These are phyloP conservation scores for Regulus satrapa DNA, from an alignment of 2,113 vertebrate genomes.

Conservation along the genomic window DNA sequence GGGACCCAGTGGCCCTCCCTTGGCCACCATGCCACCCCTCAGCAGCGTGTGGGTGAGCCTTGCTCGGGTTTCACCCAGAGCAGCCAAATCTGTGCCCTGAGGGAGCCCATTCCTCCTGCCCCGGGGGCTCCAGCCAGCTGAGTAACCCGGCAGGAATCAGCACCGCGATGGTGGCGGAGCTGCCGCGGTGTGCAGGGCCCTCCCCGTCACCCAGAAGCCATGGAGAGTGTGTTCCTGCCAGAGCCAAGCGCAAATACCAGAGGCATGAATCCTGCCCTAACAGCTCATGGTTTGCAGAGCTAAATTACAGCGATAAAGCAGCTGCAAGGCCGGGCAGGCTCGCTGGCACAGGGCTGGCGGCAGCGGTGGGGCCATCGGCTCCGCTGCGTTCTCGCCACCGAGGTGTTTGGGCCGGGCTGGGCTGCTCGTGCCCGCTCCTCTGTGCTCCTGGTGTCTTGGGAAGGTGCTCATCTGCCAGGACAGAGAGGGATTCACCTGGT, in stretches of 20 bases:
- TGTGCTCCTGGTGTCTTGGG: not conserved
- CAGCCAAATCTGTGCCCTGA: not conserved
- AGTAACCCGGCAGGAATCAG: not conserved
- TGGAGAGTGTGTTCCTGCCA: rapidly evolving
- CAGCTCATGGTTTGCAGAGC: slow-evolving; percentile 37
- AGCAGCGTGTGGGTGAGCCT: not conserved
- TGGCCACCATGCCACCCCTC: not conserved
- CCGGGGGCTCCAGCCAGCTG: rapidly evolving
- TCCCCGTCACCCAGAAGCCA: not conserved
- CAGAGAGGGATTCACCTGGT: not conserved
- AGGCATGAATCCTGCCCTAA: slow-evolving; percentile 43
- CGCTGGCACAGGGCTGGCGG: not conserved
- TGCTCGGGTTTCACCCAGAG: not conserved
- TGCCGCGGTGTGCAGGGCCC: not conserved
- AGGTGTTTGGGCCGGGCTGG: rapidly evolving
- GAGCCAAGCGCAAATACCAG: slow-evolving; percentile 57
- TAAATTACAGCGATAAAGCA: slow-evolving; percentile 37
- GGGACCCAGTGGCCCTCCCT: not conserved
- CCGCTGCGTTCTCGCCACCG: rapidly evolving
- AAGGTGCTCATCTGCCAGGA: not conserved
- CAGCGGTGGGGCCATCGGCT: rapidly evolving
- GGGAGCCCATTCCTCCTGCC: not conserved
- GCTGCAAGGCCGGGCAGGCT: slow-evolving; percentile 57
- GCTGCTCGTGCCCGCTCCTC: rapidly evolving
- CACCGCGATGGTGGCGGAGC: rapidly evolving